A percentile compares a stretch with the other conserved stretches of the same genome.
These are phyloP conservation scores for Loxodonta africana DNA, from an alignment of 2,113 vertebrate species.

Conservation along the genomic window DNA sequence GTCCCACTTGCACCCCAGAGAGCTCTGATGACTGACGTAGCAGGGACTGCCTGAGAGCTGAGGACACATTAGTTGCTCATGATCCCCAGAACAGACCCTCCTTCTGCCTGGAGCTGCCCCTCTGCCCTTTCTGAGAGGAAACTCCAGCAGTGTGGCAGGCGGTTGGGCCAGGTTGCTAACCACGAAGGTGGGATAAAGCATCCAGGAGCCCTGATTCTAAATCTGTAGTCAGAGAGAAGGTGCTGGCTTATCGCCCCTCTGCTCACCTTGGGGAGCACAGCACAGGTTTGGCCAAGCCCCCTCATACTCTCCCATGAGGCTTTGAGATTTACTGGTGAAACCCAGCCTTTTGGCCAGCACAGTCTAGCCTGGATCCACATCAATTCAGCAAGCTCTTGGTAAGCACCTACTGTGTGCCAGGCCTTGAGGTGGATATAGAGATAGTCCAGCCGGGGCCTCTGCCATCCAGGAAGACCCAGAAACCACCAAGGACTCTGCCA, in stretches of 20 bases:
- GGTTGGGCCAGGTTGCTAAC: rapidly evolving
- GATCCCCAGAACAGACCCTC: no score
- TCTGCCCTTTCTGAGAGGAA: rapidly evolving
- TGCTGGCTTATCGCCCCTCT: neutral
- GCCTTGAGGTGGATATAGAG: neutral
- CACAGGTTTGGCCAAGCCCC: neutral
- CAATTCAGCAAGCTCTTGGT: neutral
- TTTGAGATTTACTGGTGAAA: neutral
- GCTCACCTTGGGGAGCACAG: neutral
- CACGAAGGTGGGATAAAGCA: no score
- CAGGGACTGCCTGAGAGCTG: neutral
- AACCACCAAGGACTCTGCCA: neutral
- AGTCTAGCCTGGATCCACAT: neutral
- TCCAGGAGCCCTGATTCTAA: neutral
- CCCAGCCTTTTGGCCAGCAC: neutral
- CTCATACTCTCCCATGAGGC: neutral
- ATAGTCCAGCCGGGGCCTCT: neutral
- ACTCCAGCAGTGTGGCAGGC: neutral
- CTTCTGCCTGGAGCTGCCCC: neutral
- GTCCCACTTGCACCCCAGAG: neutral
- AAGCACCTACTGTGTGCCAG: neutral
- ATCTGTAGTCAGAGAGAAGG: no score
- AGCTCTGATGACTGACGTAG: neutral
- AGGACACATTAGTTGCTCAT: neutral
- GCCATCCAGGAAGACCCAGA: neutral